These are phyloP conservation scores for Lagodon rhomboides DNA, from an alignment of 2,797 vertebrate species.

Conservation along the genomic window DNA sequence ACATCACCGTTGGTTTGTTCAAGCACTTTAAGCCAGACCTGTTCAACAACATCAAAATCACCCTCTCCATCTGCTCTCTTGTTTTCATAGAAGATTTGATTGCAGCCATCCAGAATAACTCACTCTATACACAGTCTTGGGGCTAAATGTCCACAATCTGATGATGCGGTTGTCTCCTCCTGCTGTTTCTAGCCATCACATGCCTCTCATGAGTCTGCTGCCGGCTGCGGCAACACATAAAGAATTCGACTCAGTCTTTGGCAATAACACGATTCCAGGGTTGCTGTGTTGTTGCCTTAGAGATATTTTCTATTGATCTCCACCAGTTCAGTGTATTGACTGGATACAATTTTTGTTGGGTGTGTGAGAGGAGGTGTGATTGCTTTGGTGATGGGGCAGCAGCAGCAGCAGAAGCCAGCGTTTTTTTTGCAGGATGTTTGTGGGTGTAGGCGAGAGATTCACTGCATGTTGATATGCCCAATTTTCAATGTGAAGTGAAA, in stretches of 20 bases:
- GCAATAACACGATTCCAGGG: conserved; percentile 12
- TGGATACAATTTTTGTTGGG: conserved; percentile 6
- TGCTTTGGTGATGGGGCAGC: conserved; percentile 60
- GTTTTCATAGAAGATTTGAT: conserved; percentile 31
- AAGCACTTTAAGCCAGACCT: conserved; percentile 37
- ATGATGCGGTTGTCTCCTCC: conserved; percentile 61
- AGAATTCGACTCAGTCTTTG: conserved; percentile 30
- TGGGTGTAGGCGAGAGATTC: conserved; percentile 15
- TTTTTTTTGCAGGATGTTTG: conserved; percentile 33
- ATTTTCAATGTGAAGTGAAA: conserved; percentile 34
- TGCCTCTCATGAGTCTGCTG: conserved; percentile 55
- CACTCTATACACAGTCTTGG: neutral
- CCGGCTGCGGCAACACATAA: conserved; percentile 38
- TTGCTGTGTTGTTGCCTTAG: conserved; percentile 37
- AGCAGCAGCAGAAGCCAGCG: conserved; percentile 19
- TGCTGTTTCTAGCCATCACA: conserved; percentile 46
- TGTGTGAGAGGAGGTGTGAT: conserved; percentile 40
- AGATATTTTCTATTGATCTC: conserved; percentile 51
- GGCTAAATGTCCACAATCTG: conserved; percentile 40
- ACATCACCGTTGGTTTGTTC: conserved; percentile 27
- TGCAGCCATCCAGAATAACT: conserved; percentile 47
- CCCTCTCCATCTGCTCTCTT: conserved; percentile 34
- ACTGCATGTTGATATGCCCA: conserved; percentile 32
- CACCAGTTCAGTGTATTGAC: conserved; percentile 7
- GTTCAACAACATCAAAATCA: conserved; percentile 39